Evolutionary conservation across 2,888 invertebrate species (phyloP), one percentile per base, ranked within the genome.

Genomic region (Cacoxenus indagator): DNA sequence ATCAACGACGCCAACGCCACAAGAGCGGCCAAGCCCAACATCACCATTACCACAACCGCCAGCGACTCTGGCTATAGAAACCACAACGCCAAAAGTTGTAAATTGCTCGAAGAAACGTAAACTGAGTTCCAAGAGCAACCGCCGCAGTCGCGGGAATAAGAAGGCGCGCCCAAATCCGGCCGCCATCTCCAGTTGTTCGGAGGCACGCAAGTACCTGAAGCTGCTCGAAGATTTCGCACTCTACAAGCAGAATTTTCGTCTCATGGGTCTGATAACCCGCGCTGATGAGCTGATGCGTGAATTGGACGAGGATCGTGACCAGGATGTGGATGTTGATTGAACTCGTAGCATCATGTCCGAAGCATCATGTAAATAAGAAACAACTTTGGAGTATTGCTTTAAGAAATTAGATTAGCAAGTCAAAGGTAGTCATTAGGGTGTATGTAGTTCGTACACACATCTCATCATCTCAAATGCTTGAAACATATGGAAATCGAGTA

Each of bases 121-220:
- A 26, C 1, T 59, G 1, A 75, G 71, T 24, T 70, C 70, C 4
- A 29, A 70, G 14, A 14, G 67, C 24, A 64, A 64, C 11, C 37
- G 43, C n/a, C 29, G 61, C 6, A 61, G 24, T 24, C 37, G 45
- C 43, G 45, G 45, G n/a, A 59, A 59, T 19, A 59, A 59, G 11
- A 31, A 6, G 19, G 9, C n/a, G 17, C 4, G 67, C 78, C 76
- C 73, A 75, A 76, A 59, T 75, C 75, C n/a, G 73, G 72, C 4
- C 64, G 61, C 26, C 11, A 67, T 67, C 37, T 76, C 77, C 48
- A 82, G 75, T 70, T 85, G 84, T 67, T 74, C 74, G 14, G 82
- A 84, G 64, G 87, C 87, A 11, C 84, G 87, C 61, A 84, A 81
- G 73, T 87, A 85, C 73, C 81, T 87, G 67, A 87, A 86, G 67